These are phyloP conservation scores for Apodemus speciosus DNA, from an alignment of 2,113 vertebrate species.

Conservation along the genomic window DNA sequence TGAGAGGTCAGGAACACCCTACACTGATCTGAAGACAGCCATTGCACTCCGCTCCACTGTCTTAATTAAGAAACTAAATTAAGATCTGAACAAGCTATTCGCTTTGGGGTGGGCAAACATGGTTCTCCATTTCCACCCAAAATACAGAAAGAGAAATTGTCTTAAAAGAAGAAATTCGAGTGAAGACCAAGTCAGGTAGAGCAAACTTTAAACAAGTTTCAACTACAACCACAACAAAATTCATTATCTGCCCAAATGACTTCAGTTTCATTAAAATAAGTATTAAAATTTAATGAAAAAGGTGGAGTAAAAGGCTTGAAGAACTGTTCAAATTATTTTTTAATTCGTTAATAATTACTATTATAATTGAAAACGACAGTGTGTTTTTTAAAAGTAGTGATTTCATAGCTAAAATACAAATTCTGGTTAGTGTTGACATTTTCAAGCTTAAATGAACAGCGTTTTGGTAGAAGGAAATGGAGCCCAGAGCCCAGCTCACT, in stretches of 20 bases:
- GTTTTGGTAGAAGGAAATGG: background rate
- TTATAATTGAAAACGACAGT: background rate
- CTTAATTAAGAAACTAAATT: background rate
- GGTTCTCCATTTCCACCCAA: background rate
- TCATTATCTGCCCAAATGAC: background rate
- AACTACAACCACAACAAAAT: background rate
- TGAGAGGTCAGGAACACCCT: background rate
- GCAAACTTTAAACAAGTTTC: background rate
- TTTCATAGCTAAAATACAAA: slow-evolving; percentile 40
- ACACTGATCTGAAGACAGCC: background rate
- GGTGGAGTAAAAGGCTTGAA: background rate
- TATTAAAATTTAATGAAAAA: background rate
- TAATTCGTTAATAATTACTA: background rate
- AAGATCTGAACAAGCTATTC: background rate
- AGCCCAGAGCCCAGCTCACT: background rate
- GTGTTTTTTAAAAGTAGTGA: background rate
- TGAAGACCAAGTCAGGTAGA: background rate
- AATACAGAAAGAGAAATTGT: background rate
- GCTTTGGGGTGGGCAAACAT: background rate
- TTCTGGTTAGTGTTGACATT: slow-evolving; percentile 6
- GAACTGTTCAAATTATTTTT: slow-evolving; percentile 11
- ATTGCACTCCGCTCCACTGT: no score
- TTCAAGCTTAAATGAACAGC: slow-evolving; percentile 25
- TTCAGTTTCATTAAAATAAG: background rate
- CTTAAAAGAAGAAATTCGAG: background rate